A percentile compares a stretch with the other conserved stretches of the same genome.
Evolutionary conservation across 2,797 vertebrate species (phyloP).

Genomic region (Hozukius guyotensis): DNA sequence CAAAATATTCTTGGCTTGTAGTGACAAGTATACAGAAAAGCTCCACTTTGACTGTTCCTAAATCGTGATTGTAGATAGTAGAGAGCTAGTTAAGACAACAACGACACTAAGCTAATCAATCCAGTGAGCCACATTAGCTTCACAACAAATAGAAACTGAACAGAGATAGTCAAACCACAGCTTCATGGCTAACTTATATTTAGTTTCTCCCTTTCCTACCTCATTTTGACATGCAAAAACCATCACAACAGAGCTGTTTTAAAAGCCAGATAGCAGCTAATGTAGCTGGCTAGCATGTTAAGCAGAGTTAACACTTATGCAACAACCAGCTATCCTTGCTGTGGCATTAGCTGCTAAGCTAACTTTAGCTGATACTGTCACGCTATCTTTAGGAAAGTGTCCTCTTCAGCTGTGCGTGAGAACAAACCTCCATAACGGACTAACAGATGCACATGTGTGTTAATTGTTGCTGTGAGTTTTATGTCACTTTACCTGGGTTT

Average conservation of each 20-base stretch:
- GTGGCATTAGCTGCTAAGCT: conserved; percentile 64
- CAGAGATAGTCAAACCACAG: background rate
- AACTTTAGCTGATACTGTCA: conserved; percentile 72
- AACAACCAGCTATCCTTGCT: conserved; percentile 36
- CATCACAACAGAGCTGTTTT: background rate
- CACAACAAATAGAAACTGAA: background rate
- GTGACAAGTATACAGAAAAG: too few relatives aligned
- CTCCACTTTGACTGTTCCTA: background rate
- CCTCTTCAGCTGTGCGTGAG: background rate
- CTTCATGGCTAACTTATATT: background rate
- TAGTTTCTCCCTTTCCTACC: background rate
- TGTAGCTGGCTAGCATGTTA: conserved; percentile 15
- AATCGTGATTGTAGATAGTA: background rate
- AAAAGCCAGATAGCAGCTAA: background rate
- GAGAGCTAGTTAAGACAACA: background rate
- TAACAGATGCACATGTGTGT: background rate
- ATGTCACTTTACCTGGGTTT: conserved; percentile 77
- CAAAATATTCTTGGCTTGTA: fast-evolving
- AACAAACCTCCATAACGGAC: background rate
- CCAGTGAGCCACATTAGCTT: background rate
- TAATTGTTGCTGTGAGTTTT: background rate
- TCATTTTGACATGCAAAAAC: background rate
- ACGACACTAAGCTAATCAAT: background rate
- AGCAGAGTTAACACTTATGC: conserved; percentile 39
- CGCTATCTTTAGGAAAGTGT: conserved; percentile 69